phyloP scores from a whole-genome alignment of 2,888 invertebrate genomes.

The Hemithea aestivaria region DNA sequence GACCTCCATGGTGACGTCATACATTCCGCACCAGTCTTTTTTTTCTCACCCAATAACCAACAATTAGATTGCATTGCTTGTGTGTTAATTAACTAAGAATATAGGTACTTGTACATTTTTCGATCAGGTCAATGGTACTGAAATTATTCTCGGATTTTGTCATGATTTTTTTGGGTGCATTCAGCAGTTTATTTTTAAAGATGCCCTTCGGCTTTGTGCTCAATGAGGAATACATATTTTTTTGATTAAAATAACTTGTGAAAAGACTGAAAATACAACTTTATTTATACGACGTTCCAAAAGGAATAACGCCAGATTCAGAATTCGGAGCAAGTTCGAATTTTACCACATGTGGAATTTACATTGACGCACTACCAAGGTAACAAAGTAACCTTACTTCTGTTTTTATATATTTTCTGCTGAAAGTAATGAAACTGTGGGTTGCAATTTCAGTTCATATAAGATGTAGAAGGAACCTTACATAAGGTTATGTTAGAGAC shows the following conservation, averaged over 20 bases:
- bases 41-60: conserved; percentile 57
- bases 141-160: conserved; percentile 38
- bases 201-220: conserved; percentile 1
- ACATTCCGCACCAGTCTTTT: conserved; percentile 48
- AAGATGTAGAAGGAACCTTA: too few relatives aligned
- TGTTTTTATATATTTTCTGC: too few relatives aligned
- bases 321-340: too few relatives aligned
- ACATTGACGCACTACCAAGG: too few relatives aligned
- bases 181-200: conserved; percentile 15
- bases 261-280: not conserved
- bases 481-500: too few relatives aligned
- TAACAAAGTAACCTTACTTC: too few relatives aligned
- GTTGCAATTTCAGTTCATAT: too few relatives aligned
- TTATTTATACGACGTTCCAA: too few relatives aligned
- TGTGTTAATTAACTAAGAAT: conserved; percentile 33
- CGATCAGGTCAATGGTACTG: conserved; percentile 51
- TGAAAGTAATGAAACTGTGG: too few relatives aligned
- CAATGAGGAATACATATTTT: too few relatives aligned
- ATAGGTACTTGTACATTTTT: conserved; percentile 32
- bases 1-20: conserved; percentile 45
- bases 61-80: conserved; percentile 61
- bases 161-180: conserved; percentile 25
- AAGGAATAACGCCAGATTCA: too few relatives aligned
- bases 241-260: not conserved
- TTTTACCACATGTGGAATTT: too few relatives aligned